Base-by-base conservation (phyloP, 1,140 invertebrate species). In the Lasioglossum albipes region DNA sequence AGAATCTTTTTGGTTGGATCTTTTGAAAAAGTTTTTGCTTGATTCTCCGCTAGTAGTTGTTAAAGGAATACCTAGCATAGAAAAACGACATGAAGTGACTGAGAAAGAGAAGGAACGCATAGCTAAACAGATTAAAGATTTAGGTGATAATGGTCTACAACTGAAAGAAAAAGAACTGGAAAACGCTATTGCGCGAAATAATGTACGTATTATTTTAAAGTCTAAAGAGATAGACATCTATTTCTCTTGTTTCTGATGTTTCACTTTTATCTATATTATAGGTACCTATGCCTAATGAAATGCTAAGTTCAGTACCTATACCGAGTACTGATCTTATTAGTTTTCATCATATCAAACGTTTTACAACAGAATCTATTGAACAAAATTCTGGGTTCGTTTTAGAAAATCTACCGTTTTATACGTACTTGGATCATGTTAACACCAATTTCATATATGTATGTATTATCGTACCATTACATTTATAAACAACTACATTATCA, bases 391-490 rank as follows among this genome's bases (percentile, higher is more conserved):
- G 94, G 84, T 95, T 97, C 82, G 94, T 95, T 88, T 91, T 97
- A 13, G 91, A 92, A 13, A 92, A 95, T 64, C 90, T 97, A n/a
- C 96, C 97, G 31, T 93, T 97, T 71, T 96, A 95, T 87, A 96
- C 97, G 4, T 95, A 97, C 84, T 93, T 98, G 65, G 96, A 98
- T 94, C 95, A 97, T 88, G 93, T 97, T 16, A 95, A 96, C 79
- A 97, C 96, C 2, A 97, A 97, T 89, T 98, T 98, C 94, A 95
- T 98, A 82, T 96, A 97, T 93, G 97, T 98, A 91, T 95, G 96
- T 95, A 69, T 36, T 22, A 86, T 75, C 83, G 27, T 42, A 67
- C 67, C 10, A 62, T 54, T 16, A 57, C 3, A 68, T 57, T 78
- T 75, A 9, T 64, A 70, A 75, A 31, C 3, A 18, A 45, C 12